Conservation (phyloP, 2,888 invertebrate species). For the Cremastinae sp. region DNA sequence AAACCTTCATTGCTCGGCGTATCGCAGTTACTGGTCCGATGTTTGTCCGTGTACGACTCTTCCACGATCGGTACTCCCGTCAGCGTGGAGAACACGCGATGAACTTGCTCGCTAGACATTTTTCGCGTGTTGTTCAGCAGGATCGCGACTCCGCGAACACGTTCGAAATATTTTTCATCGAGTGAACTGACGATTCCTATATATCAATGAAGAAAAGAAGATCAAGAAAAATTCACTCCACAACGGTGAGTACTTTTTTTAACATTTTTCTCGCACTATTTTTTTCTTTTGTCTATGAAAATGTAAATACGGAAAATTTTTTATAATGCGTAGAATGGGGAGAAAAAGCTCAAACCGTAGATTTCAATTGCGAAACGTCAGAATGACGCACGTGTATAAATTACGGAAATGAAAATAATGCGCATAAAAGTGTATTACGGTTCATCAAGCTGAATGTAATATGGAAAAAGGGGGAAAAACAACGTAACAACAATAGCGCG, state of each 20-base stretch:
- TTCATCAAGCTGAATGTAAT: slow-evolving; percentile 4
- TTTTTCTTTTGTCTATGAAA: not conserved
- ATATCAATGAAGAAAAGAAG: not conserved
- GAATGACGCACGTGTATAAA: slow-evolving; percentile 15
- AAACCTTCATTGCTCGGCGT: slow-evolving; percentile 66
- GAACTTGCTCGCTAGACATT: not conserved
- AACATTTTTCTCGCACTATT: slow-evolving; percentile 1
- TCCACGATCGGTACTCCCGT: slow-evolving; percentile 52
- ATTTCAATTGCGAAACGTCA: slow-evolving; percentile 1
- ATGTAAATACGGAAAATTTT: not conserved
- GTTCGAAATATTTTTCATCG: slow-evolving; percentile 1
- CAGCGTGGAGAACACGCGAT: slow-evolving; percentile 58
- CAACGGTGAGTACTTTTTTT: slow-evolving; percentile 34
- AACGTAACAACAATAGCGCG: not conserved
- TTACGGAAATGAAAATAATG: slow-evolving; percentile 1
- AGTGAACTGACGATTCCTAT: not conserved
- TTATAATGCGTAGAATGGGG: not conserved
- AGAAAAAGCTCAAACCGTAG: not conserved
- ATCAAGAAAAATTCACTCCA: not conserved
- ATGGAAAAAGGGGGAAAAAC: not conserved
- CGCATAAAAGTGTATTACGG: not conserved
- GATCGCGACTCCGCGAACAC: not conserved
- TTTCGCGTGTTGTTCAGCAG: not conserved
- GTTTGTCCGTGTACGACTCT: slow-evolving; percentile 77
- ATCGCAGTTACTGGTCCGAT: slow-evolving; percentile 80